These are phyloP conservation scores for Hydraecia micacea DNA, from an alignment of 2,888 invertebrate genomes.

Conservation along the genomic window DNA sequence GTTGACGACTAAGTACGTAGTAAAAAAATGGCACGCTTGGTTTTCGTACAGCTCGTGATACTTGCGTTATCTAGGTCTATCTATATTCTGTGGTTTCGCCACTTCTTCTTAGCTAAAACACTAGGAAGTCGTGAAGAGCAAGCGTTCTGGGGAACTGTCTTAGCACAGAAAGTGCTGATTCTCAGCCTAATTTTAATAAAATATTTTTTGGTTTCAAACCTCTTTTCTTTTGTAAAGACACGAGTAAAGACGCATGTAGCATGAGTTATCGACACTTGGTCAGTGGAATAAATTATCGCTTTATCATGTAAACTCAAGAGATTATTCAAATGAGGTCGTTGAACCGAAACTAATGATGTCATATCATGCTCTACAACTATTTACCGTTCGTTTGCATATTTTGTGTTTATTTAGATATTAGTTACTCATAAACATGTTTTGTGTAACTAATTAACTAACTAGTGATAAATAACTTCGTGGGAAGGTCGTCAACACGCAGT, in stretches of 20 bases:
- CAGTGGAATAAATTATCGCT: conserved; percentile 46
- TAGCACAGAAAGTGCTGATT: neutral
- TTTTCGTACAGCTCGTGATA: too few species aligned
- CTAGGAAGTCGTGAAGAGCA: too few species aligned
- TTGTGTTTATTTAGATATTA: conserved; percentile 4
- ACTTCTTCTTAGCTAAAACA: neutral
- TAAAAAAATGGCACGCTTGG: too few species aligned
- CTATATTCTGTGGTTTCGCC: too few species aligned
- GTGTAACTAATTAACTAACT: too few species aligned
- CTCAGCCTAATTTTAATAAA: neutral
- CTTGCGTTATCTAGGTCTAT: too few species aligned
- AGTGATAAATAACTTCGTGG: conserved; percentile 22
- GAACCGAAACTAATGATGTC: conserved; percentile 51
- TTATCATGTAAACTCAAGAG: conserved; percentile 23
- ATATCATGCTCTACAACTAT: too few species aligned
- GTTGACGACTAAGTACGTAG: too few species aligned
- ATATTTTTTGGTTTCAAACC: neutral
- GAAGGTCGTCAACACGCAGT: conserved; percentile 14
- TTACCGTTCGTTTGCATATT: conserved; percentile 28
- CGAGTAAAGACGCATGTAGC: neutral
- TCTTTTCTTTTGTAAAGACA: neutral
- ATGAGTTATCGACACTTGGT: conserved; percentile 17
- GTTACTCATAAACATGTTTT: conserved; percentile 20
- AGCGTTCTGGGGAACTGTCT: neutral
- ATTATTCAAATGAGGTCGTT: conserved; percentile 59